phyloP scores from a whole-genome alignment of 2,888 invertebrate species.

The Chalcosyrphus nemorum region DNA sequence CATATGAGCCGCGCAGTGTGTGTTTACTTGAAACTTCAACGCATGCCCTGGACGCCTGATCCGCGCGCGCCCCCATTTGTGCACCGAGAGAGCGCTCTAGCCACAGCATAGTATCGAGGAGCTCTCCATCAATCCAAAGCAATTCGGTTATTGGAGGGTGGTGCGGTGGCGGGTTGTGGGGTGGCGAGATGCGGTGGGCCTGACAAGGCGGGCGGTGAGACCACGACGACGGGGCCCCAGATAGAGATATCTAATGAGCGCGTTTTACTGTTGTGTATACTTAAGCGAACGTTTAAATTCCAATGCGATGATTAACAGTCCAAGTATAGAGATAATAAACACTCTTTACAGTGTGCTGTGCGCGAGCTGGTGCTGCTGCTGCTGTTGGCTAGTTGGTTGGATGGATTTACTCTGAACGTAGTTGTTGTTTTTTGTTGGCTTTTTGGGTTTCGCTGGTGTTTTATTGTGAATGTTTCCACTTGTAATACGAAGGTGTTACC shows the following conservation, averaged over 20 bases:
- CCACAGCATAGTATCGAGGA: conserved; percentile 33
- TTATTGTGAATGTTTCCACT: conserved; percentile 57
- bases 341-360: conserved; percentile 52
- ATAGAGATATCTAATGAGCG: conserved; percentile 73
- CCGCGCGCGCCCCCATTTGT: conserved; percentile 29
- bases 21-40: conserved; percentile 62
- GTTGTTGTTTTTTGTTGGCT: conserved; percentile 34
- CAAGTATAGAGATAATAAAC: conserved; percentile 79
- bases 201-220: conserved; percentile 31
- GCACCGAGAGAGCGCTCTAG: conserved; percentile 1
- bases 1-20: conserved; percentile 43
- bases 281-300: conserved; percentile 78
- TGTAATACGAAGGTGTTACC: conserved; percentile 62
- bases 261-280: conserved; percentile 73
- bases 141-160: conserved; percentile 32
- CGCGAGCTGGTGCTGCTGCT: conserved; percentile 33
- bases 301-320: conserved; percentile 81
- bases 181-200: conserved; percentile 53
- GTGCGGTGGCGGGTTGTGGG: conserved; percentile 33
- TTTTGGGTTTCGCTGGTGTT: conserved; percentile 32
- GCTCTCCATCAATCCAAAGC: conserved; percentile 33
- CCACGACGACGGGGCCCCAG: conserved; percentile 33
- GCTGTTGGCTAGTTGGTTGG: conserved; percentile 19
- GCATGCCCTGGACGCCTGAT: conserved; percentile 38
- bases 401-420: conserved; percentile 22